Base-by-base conservation (phyloP, 1,140 invertebrate genomes). In the Globodera ellingtonae region DNA sequence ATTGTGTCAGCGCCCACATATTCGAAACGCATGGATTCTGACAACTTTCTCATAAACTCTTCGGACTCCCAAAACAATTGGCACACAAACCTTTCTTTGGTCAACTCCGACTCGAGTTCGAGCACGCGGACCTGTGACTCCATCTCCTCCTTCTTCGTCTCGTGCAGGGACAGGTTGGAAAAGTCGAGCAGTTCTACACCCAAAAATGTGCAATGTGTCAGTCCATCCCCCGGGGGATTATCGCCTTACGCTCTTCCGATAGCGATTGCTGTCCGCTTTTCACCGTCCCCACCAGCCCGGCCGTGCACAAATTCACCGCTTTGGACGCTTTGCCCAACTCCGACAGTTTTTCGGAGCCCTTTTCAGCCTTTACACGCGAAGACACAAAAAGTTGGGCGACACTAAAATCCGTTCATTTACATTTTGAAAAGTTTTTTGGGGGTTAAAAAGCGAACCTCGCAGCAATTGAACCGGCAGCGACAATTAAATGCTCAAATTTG, bases 321-420 rank as follows among this genome's bases (percentile, higher is more conserved):
- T 94, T 93, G 8, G 95, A 96, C 0, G 96, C 95, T 79, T 92
- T 91, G 0, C 94, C 94, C 66, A 98, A 91, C 72, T 93, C 92
- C 7, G 91, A 86, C 69, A 98, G 90, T 90, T 94, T 94, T 80
- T 91, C 90, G 83, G 95, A 95, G 75, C 93, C 92, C 80, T 93
- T 92, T 80, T 95, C 93, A 5, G 97, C 95, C 89, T 95, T 94
- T 0, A 96, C 95, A 85, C 94, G 93, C 83, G 95, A 97, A 0
- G 97, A 95, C 15, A 98, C 95, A 24, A 98, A 97, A 70, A 99
- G 91, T 90, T 98, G 97, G 56, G 96, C 95, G 6, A 96, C 98
- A 82, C 75, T 77, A 67, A 62, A 77, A 77, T 24, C 8, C 3
- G 1, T 46, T 10, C 21, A 67, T 35, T 44, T 44, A 46, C 15